Percentiles rank a stretch among this genome's conserved stretches.
Conservation (phyloP, 2,888 invertebrate species). For the Diogma glabrata region DNA sequence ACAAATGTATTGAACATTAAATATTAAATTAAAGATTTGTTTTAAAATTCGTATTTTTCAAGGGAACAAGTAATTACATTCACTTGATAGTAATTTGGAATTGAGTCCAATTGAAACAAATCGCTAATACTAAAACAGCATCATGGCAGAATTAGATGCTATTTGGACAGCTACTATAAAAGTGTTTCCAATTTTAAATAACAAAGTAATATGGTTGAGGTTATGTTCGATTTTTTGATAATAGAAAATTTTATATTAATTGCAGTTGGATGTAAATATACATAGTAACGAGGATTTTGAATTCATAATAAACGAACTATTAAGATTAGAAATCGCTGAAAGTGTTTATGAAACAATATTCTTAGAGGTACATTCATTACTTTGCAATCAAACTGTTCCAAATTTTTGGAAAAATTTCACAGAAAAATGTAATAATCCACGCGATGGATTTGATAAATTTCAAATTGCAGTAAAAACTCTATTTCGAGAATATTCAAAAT, state of each 20-base stretch:
- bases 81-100: too few species aligned
- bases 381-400: slow-evolving; percentile 29
- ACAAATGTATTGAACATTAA: too few species aligned
- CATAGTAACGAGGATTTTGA: slow-evolving; percentile 21
- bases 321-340: slow-evolving; percentile 19
- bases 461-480: slow-evolving; percentile 28
- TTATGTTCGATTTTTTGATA: too few species aligned
- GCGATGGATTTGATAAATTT: slow-evolving; percentile 26
- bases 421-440: slow-evolving; percentile 17
- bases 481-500: slow-evolving; percentile 24
- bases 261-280: too few species aligned
- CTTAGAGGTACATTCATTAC: slow-evolving; percentile 26
- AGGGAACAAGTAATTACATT: too few species aligned
- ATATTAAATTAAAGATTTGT: too few species aligned
- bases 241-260: too few species aligned
- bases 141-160: slow-evolving; percentile 14
- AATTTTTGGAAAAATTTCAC: slow-evolving; percentile 31
- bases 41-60: too few species aligned
- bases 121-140: too few species aligned
- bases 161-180: slow-evolving; percentile 25
- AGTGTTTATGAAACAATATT: slow-evolving; percentile 26
- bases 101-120: too few species aligned
- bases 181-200: slow-evolving; percentile 28
- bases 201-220: slow-evolving; percentile 26
- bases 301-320: slow-evolving; percentile 17